Percentiles rank a stretch among this genome's conserved stretches.
These are phyloP conservation scores for Dioctria linearis DNA, from an alignment of 2,888 invertebrate genomes.

Conservation along the genomic window DNA sequence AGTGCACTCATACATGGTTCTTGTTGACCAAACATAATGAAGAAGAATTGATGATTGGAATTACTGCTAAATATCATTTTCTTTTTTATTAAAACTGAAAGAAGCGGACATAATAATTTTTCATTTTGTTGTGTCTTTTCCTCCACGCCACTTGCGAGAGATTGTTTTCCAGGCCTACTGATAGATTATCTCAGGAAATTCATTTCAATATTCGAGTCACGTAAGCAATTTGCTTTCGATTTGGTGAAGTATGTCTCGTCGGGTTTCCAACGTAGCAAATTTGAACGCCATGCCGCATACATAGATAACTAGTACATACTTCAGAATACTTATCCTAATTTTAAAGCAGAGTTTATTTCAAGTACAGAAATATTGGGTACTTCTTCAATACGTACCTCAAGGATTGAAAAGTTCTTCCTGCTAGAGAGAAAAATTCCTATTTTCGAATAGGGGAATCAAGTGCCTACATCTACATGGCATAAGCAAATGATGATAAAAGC, in stretches of 20 bases:
- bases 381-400: background rate
- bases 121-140: background rate
- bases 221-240: constrained; percentile 43
- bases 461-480: background rate
- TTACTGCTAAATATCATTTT: background rate
- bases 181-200: constrained; percentile 25
- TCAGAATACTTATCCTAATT: constrained; percentile 21
- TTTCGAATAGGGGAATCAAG: too few species aligned
- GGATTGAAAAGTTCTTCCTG: background rate
- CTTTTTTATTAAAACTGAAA: constrained; percentile 6
- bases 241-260: constrained; percentile 32
- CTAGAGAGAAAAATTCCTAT: background rate
- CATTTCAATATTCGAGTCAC: constrained; percentile 45
- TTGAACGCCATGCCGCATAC: constrained; percentile 12
- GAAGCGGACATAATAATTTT: constrained; percentile 6
- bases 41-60: background rate
- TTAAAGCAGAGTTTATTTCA: background rate
- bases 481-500: background rate
- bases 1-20: too few species aligned
- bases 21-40: too few species aligned
- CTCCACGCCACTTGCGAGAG: background rate
- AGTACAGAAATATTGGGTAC: background rate
- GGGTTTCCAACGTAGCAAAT: constrained; percentile 4
- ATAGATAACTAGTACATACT: background rate
- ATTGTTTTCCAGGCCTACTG: background rate